Evolutionary conservation across 1,140 invertebrate genomes (phyloP).

Genomic region (Ips nitidus): DNA sequence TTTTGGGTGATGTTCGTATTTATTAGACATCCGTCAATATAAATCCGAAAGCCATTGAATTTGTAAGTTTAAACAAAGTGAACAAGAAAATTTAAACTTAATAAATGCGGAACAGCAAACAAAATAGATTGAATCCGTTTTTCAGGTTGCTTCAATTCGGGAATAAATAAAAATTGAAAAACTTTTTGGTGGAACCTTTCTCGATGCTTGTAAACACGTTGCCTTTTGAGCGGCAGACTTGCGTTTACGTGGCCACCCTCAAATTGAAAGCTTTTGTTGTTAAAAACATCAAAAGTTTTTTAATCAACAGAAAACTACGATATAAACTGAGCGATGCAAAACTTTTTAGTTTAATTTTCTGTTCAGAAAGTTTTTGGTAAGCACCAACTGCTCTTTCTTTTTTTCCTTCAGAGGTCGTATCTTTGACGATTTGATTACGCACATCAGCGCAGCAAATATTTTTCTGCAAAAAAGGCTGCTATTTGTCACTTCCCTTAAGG

Average conservation of each 20-base stretch:
- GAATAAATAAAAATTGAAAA: constrained; percentile 34
- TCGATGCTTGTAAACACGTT: constrained; percentile 20
- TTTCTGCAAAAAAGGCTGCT: too few species aligned
- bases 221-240: constrained; percentile 12
- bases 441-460: too few species aligned
- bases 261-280: constrained; percentile 35
- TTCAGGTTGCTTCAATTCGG: constrained; percentile 12
- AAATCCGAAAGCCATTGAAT: too few species aligned
- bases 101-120: too few species aligned
- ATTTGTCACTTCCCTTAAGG: too few species aligned
- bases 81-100: too few species aligned
- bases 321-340: constrained; percentile 24
- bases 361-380: constrained; percentile 12
- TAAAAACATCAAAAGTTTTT: constrained; percentile 34
- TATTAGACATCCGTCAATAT: too few species aligned
- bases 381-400: neutral
- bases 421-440: too few species aligned
- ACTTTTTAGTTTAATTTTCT: constrained; percentile 24
- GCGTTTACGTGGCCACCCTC: constrained; percentile 14
- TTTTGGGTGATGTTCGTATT: too few species aligned
- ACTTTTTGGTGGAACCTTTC: constrained; percentile 21
- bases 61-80: too few species aligned
- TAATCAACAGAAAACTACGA: constrained; percentile 34
- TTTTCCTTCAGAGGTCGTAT: neutral
- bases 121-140: too few species aligned